Base-by-base conservation (phyloP, 2,113 vertebrate genomes). In the Callorhinus ursinus region DNA sequence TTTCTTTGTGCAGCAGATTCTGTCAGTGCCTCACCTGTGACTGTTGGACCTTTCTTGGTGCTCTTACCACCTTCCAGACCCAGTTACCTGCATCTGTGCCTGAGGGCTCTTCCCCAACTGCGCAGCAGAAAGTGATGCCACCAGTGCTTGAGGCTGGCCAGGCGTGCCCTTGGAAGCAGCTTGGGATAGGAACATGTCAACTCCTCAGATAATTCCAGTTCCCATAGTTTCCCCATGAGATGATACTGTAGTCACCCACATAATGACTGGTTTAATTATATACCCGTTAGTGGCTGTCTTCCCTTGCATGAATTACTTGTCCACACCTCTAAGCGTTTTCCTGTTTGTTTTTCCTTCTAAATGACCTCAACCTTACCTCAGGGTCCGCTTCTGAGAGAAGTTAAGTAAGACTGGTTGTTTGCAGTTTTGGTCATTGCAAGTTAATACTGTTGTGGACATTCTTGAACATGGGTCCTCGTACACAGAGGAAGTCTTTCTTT, bases 261-360 rank as follows among this genome's bases (percentile, higher is more conserved):
- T 2, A 55, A 63, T 53, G 26, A 8, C 59, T 87, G 14, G 77
- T 28, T 89, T 51, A 26, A 36, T 16, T 12, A 11, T 36, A 31
- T 1, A 4, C 28, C 26, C 9, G 22, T 22, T 55, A 31, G 14
- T 33, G 24, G 22, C 76, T 53, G 5, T 49, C 49, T 65, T 71
- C 69, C 28, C 42, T 85, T 46, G 9, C 28, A 24, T 51, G 3
- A 28, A 18, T 51, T 33, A 26, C n/a, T 72, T 81, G 46, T 49
- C 24, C 36, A 33, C 10, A 42, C 6, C 10, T 28, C 33, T 81
- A 9, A 18, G 15, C 36, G 18, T 57, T 71, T 96, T 81, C 71
- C 4, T 57, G 39, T 74, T 74, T 72, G 46, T 51, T 89, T 85
- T 89, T 53, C 22, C 51, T 95, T 67, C 26, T 24, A 79, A 89